These are phyloP conservation scores for Himalopsyche kuldschensis DNA, from an alignment of 2,888 invertebrate genomes.

Conservation along the genomic window DNA sequence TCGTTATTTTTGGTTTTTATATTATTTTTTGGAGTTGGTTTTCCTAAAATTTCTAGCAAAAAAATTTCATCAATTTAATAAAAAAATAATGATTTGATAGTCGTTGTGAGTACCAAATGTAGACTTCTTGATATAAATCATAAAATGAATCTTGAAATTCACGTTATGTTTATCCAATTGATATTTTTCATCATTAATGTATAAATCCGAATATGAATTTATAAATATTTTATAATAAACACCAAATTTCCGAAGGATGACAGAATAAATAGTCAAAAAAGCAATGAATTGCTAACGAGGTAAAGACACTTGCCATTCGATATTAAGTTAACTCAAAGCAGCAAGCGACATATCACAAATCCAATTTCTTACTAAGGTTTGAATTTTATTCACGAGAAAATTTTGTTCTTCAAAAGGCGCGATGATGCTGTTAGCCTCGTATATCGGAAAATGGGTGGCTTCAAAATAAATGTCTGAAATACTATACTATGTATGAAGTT, in stretches of 20 bases:
- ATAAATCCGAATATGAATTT: neutral
- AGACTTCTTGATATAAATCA: too few relatives aligned
- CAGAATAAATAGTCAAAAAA: neutral
- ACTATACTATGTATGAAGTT: too few relatives aligned
- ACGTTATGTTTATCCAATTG: neutral
- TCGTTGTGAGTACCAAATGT: too few relatives aligned
- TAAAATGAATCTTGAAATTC: neutral
- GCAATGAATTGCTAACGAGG: neutral
- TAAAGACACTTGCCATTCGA: neutral
- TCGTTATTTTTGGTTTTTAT: too few relatives aligned
- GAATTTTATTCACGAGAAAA: neutral
- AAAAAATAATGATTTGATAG: too few relatives aligned
- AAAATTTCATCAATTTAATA: too few relatives aligned
- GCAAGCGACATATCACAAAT: neutral
- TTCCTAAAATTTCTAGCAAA: too few relatives aligned
- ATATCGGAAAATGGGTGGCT: neutral
- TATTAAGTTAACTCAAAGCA: neutral
- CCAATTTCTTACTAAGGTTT: neutral
- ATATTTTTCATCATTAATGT: neutral
- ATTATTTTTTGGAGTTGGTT: too few relatives aligned
- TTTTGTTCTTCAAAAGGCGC: neutral
- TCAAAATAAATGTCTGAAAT: neutral
- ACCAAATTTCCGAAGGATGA: neutral
- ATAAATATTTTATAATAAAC: neutral
- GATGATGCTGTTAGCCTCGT: neutral